Evolutionary conservation across 2,797 vertebrate species (phyloP), one percentile per base, ranked within the genome.

Genomic region (Pantherophis alleghaniensis): DNA sequence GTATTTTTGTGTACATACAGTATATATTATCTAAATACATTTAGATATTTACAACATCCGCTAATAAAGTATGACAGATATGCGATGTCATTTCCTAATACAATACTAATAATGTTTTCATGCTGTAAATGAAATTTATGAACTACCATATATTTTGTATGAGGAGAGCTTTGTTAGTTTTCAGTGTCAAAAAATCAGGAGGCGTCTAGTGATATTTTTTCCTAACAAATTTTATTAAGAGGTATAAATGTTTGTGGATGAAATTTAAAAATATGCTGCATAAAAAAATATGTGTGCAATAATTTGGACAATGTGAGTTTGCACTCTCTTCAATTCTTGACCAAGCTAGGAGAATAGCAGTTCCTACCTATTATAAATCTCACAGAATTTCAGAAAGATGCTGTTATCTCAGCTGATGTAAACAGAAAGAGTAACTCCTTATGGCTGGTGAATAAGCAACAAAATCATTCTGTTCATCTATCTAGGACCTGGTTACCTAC

Each of bases 401-500:
- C 90, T 24, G 18, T 28, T 24, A 51, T 32, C 11, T 51, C 74
- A 91, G 14, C 7, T 74, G 14, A 37, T 7, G 32, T 74, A 74
- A 74, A 74, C n/a, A 2, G n/a, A 74, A 74, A 74, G 14, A 32
- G 6, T 74, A 32, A 74, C 66, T 74, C 14, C 37, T 60, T 18
- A 4, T 4, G 9, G 20, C 26, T 87, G 20, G 32, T 14, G 2
- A 88, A 2, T 87, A 0, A 12, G 7, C 3, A 91, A 61, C 91
- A 69, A 86, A 0, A 0, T 0, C 1, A 7, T 16, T 22, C 0
- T 32, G 42, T 3, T 56, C 69, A 92, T 0, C 55, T 66, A 0
- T 0, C 0, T 42, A 89, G 42, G 42, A 42, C 42, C 3, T 42
- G 42, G 42, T 42, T 42, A 42, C 42, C 42, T 42, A 42, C 42